Conservation (phyloP, 2,113 vertebrate species). For the Phrynosoma blainvillii region DNA sequence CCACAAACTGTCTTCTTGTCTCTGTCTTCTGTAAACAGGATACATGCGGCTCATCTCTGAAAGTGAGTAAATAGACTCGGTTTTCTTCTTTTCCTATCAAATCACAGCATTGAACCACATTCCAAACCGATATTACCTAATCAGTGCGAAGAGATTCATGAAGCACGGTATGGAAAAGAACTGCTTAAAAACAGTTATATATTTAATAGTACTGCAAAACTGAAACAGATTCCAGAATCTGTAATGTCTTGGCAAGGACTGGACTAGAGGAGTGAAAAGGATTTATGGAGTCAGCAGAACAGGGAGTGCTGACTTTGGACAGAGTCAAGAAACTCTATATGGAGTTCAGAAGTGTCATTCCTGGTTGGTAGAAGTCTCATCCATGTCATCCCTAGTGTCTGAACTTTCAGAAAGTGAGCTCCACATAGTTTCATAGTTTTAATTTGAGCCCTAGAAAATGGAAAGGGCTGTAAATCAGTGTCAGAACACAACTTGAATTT, state of each 20-base stretch:
- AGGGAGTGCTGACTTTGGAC: neutral
- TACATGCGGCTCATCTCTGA: neutral
- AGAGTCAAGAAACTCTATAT: neutral
- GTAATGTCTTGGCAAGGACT: neutral
- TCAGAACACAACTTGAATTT: neutral
- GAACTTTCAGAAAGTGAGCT: neutral
- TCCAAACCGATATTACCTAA: slow-evolving; percentile 2
- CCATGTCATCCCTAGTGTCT: neutral
- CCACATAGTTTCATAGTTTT: neutral
- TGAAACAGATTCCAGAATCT: slow-evolving; percentile 12
- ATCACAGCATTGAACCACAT: neutral
- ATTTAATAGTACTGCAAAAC: neutral
- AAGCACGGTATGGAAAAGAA: neutral
- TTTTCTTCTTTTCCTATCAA: neutral
- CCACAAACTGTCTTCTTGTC: slow-evolving; percentile 4
- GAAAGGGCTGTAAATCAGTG: neutral
- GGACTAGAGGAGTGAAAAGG: neutral
- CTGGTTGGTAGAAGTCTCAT: neutral
- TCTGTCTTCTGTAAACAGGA: slow-evolving; percentile 14
- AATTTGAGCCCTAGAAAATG: neutral
- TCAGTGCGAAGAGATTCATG: neutral
- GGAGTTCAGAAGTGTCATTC: neutral
- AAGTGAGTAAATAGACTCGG: neutral
- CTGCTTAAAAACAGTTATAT: neutral
- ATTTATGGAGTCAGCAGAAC: neutral